Percentiles rank a stretch among this genome's conserved stretches.
Conservation (phyloP, 2,797 vertebrate species). For the Typhlichthys eigenmanni region DNA sequence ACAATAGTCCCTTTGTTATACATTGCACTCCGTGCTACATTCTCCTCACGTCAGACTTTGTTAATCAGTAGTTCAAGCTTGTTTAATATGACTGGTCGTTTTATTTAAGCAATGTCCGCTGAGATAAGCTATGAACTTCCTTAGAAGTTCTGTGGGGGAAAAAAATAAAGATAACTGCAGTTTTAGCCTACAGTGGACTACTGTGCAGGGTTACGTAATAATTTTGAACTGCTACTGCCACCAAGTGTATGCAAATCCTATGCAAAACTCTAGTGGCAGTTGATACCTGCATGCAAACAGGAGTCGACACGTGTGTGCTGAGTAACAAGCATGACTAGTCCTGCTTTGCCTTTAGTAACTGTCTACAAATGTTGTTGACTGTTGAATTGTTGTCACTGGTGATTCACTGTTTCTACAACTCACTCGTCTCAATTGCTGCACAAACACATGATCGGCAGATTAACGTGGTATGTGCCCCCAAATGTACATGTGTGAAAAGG, state of each 20-base stretch:
- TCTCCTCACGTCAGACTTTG: slow-evolving; percentile 32
- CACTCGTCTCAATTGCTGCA: slow-evolving; percentile 6
- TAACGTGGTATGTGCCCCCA: slow-evolving; percentile 14
- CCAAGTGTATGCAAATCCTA: slow-evolving; percentile 71
- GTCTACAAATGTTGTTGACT: slow-evolving; percentile 41
- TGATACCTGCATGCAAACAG: slow-evolving; percentile 48
- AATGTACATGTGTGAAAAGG: slow-evolving; percentile 35
- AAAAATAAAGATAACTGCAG: slow-evolving; percentile 5
- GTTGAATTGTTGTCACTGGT: slow-evolving; percentile 8
- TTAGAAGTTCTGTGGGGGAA: slow-evolving; percentile 8
- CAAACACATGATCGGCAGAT: slow-evolving; percentile 37
- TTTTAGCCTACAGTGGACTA: slow-evolving; percentile 14
- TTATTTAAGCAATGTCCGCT: slow-evolving; percentile 7
- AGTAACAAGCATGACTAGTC: slow-evolving; percentile 33
- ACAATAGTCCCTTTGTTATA: slow-evolving; percentile 31
- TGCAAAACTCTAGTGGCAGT: slow-evolving; percentile 67
- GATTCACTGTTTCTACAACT: slow-evolving; percentile 41
- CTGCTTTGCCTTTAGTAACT: slow-evolving; percentile 42
- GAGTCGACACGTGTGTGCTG: slow-evolving; percentile 32
- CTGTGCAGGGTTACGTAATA: slow-evolving; percentile 14
- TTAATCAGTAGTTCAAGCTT: slow-evolving; percentile 53
- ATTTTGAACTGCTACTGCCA: slow-evolving; percentile 33
- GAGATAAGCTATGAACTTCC: slow-evolving; percentile 12
- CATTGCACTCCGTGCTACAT: slow-evolving; percentile 25
- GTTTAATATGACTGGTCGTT: slow-evolving; percentile 30